Conservation (phyloP, 2,797 vertebrate genomes). For the Semaprochilodus insignis region DNA sequence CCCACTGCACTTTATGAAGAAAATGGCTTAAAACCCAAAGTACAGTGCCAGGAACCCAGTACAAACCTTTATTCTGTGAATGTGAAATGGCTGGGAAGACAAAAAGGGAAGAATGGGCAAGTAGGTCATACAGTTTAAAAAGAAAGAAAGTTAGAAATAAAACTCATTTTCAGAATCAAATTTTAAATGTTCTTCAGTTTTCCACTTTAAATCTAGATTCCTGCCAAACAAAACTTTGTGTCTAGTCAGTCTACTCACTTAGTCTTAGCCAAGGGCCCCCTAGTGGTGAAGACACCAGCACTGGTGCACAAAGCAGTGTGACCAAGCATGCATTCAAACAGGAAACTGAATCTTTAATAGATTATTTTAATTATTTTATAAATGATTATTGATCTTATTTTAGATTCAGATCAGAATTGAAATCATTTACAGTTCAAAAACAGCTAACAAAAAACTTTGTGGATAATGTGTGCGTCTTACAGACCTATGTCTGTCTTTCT, state of each 20-base stretch:
- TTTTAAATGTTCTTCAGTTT: not conserved
- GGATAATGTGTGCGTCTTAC: too few relatives aligned
- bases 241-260: too few relatives aligned
- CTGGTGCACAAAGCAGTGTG: too few relatives aligned
- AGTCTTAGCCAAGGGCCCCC: too few relatives aligned
- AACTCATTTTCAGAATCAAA: not conserved
- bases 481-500: too few relatives aligned
- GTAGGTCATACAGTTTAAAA: not conserved
- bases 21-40: slow-evolving; percentile 1
- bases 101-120: not conserved
- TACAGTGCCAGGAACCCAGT: not conserved
- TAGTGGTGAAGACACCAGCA: too few relatives aligned
- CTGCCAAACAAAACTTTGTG: too few relatives aligned
- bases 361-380: not conserved
- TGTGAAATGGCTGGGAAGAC: not conserved
- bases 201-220: too few relatives aligned
- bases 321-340: too few relatives aligned
- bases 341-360: not conserved
- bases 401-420: not conserved
- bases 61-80: not conserved
- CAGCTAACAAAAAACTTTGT: too few relatives aligned
- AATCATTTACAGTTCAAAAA: not conserved
- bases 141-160: slow-evolving; percentile 8
- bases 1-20: not conserved
- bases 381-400: not conserved